Evolutionary conservation across 2,113 vertebrate genomes (phyloP).

Genomic region (Mohoua ochrocephala): DNA sequence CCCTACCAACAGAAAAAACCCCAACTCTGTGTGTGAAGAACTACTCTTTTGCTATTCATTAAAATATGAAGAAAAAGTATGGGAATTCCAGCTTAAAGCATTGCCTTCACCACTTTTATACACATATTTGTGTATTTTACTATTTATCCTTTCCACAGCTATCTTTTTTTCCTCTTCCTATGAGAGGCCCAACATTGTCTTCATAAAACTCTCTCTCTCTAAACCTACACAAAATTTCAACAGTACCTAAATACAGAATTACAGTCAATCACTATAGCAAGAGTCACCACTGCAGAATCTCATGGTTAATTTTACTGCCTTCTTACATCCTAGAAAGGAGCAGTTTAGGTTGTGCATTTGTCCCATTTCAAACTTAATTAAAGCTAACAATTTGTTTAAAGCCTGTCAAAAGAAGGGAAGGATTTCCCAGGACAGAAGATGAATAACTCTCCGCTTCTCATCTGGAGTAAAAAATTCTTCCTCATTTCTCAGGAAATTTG

Average conservation of each 20-base stretch:
- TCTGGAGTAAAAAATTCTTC: conserved; percentile 19
- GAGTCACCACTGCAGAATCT: background rate
- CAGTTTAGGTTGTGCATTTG: conserved; percentile 16
- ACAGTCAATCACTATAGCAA: background rate
- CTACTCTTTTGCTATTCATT: background rate
- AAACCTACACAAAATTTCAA: background rate
- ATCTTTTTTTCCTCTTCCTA: background rate
- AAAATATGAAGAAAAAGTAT: background rate
- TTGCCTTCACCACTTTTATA: background rate
- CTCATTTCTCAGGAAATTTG: conserved; percentile 34
- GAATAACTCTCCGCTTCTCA: background rate
- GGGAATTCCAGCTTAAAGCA: background rate
- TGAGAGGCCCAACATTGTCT: background rate
- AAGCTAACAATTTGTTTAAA: conserved; percentile 59
- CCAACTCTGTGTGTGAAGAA: background rate
- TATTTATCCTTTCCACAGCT: background rate
- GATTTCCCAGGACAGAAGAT: conserved; percentile 25
- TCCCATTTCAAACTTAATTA: conserved; percentile 53
- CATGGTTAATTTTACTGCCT: background rate
- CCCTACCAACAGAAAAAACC: background rate
- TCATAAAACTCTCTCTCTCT: background rate
- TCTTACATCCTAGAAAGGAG: background rate
- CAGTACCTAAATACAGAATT: background rate
- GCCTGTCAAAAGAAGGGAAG: conserved; percentile 33
- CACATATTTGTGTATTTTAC: background rate